Conservation (phyloP, 2,888 invertebrate species). For the Adelphocoris suturalis region DNA sequence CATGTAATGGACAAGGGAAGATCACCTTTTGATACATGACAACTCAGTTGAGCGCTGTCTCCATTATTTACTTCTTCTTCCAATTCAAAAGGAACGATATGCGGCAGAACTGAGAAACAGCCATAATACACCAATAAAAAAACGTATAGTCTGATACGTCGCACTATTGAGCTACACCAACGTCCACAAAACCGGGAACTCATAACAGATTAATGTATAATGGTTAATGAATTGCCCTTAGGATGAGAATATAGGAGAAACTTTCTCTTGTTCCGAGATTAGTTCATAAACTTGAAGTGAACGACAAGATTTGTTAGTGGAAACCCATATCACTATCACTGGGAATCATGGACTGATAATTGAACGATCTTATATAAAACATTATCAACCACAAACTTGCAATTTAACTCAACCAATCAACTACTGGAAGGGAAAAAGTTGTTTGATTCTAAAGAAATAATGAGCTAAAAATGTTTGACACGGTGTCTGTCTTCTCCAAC, state of each 20-base stretch:
- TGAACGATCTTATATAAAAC: too few species aligned
- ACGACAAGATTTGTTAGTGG: neutral
- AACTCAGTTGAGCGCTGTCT: conserved; percentile 84
- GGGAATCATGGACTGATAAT: too few species aligned
- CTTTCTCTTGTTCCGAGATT: neutral
- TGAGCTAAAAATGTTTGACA: too few species aligned
- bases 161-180: too few species aligned
- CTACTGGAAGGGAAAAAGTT: too few species aligned
- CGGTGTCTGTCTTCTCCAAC: too few species aligned
- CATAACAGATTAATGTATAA: neutral
- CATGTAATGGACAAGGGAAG: conserved; percentile 77
- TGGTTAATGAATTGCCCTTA: neutral
- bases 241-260: neutral
- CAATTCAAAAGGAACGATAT: conserved; percentile 88
- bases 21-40: conserved; percentile 79
- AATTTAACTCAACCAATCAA: too few species aligned
- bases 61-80: conserved; percentile 83
- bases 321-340: neutral
- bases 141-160: neutral
- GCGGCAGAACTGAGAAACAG: conserved; percentile 84
- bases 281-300: neutral
- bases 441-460: too few species aligned
- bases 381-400: too few species aligned
- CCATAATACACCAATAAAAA: conserved; percentile 39
- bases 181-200: too few species aligned